Conservation (phyloP, 1,140 invertebrate genomes). For the Ganaspis sp. region DNA sequence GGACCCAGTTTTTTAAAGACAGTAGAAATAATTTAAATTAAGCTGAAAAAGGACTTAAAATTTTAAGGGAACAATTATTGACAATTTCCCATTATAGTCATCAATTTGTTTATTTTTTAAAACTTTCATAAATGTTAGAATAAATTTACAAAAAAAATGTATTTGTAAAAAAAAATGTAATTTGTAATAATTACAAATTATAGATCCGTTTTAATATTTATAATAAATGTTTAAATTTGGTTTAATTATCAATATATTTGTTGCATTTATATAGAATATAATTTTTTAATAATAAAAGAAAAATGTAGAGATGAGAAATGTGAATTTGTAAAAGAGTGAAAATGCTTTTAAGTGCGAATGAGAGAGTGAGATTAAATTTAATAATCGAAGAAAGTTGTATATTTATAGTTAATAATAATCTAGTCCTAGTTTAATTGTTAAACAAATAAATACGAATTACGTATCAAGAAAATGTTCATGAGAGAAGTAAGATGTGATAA, state of each 20-base stretch:
- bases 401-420: not conserved
- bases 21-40: not conserved
- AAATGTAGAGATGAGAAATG: not conserved
- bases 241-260: not conserved
- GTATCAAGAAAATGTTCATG: not conserved
- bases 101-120: not conserved
- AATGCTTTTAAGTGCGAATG: not conserved
- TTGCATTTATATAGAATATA: not conserved
- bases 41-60: not conserved
- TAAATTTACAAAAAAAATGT: not conserved
- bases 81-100: not conserved
- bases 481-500: conserved; percentile 14
- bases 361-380: not conserved
- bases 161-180: not conserved
- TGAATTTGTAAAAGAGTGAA: not conserved
- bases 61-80: conserved; percentile 21
- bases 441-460: not conserved
- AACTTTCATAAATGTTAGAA: not conserved
- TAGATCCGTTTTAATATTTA: not conserved
- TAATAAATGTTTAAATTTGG: not conserved
- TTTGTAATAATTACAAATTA: not conserved
- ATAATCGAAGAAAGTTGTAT: conserved; percentile 7
- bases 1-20: not conserved
- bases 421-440: conserved; percentile 5
- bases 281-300: not conserved